Evolutionary conservation across 2,113 vertebrate species (phyloP).

Genomic region (Strix aluco): DNA sequence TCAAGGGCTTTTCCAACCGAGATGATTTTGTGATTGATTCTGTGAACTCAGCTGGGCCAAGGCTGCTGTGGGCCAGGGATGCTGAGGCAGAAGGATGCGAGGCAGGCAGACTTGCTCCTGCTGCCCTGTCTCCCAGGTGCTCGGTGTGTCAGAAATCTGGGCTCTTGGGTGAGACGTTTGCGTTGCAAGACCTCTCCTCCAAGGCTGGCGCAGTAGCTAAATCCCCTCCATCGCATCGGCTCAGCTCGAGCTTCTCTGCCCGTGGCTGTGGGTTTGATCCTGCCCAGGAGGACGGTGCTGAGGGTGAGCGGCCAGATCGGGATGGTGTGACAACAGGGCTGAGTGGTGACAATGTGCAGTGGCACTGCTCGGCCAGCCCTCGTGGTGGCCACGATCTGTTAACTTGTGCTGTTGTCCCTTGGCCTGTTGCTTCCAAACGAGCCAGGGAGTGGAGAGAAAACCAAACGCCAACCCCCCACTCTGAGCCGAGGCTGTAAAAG

Average conservation of each 20-base stretch:
- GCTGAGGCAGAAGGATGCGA: rapidly evolving
- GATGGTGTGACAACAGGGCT: rapidly evolving
- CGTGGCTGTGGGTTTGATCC: not conserved
- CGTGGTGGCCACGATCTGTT: not conserved
- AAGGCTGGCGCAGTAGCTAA: not conserved
- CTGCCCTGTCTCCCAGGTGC: rapidly evolving
- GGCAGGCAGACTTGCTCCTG: not conserved
- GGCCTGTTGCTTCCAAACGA: not conserved
- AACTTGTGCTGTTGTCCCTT: not conserved
- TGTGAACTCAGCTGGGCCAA: not conserved
- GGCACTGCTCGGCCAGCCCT: not conserved
- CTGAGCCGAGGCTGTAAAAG: not conserved
- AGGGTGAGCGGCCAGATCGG: rapidly evolving
- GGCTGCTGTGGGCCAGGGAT: rapidly evolving
- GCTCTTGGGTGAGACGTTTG: not conserved
- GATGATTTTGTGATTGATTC: no score
- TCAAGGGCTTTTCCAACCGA: no score
- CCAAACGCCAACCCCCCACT: not conserved
- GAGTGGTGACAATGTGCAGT: not conserved
- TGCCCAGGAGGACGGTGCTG: not conserved
- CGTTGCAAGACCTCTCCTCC: not conserved
- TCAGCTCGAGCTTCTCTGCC: not conserved
- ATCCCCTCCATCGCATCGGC: not conserved
- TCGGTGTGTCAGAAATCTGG: not conserved
- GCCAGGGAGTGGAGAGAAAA: not conserved